Percentiles rank a stretch among this genome's conserved stretches.
These are phyloP conservation scores for Dendrophyllia cribrosa DNA, from an alignment of 64 coral and sea anemone genomes.

Conservation along the genomic window DNA sequence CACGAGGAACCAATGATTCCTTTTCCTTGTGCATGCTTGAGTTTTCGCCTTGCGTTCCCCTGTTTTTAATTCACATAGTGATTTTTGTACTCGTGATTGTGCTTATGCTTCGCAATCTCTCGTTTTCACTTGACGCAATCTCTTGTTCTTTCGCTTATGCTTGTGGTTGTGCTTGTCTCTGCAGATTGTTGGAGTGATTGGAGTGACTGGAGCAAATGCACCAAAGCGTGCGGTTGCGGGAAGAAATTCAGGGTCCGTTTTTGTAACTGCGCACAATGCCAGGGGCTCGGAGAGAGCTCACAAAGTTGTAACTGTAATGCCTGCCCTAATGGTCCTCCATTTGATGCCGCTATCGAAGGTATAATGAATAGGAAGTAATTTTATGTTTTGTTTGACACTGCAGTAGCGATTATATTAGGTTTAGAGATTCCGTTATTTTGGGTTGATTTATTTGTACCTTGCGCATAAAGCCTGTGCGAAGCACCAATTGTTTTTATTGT, in stretches of 20 bases:
- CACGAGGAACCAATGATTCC: too few relatives aligned
- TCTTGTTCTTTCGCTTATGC: not conserved
- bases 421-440: too few relatives aligned
- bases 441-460: too few relatives aligned
- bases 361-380: not conserved
- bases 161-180: slow-evolving; percentile 22
- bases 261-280: slow-evolving; percentile 62
- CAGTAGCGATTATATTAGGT: too few relatives aligned
- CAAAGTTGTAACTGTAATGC: slow-evolving; percentile 57
- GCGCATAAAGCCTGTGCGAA: too few relatives aligned
- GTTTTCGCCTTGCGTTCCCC: too few relatives aligned
- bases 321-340: slow-evolving; percentile 50
- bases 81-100: too few relatives aligned
- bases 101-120: too few relatives aligned
- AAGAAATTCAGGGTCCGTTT: slow-evolving; percentile 44
- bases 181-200: slow-evolving; percentile 72
- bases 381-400: not conserved
- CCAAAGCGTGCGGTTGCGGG: slow-evolving; percentile 54
- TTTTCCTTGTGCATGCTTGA: too few relatives aligned
- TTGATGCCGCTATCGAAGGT: slow-evolving; percentile 17
- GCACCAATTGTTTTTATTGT: too few relatives aligned
- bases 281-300: slow-evolving; percentile 17
- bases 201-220: slow-evolving; percentile 51
- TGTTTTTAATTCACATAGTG: too few relatives aligned
- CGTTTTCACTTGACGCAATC: not conserved